These are phyloP conservation scores for Periparus ater DNA, from an alignment of 2,797 vertebrate genomes.

Conservation along the genomic window DNA sequence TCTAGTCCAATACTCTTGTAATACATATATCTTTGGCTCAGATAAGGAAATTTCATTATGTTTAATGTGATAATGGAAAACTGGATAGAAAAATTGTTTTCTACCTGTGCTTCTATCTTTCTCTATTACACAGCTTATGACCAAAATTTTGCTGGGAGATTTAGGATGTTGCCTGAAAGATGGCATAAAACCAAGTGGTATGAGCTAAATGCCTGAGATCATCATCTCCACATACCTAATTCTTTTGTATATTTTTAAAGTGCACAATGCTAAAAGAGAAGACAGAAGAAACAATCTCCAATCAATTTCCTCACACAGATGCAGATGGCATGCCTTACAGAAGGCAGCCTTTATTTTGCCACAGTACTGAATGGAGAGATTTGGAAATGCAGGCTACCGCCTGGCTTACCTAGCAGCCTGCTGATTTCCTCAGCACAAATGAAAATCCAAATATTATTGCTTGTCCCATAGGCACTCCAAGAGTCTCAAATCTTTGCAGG, in stretches of 20 bases:
- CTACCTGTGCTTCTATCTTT: not conserved
- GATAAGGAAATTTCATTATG: not conserved
- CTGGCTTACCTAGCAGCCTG: not conserved
- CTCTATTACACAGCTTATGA: not conserved
- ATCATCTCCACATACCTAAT: not conserved
- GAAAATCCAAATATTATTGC: not conserved
- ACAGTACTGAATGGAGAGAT: not conserved
- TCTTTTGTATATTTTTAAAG: not conserved
- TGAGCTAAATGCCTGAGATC: not conserved
- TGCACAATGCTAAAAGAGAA: not conserved
- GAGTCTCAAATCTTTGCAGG: not conserved
- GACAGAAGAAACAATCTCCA: not conserved
- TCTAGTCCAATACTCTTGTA: not conserved
- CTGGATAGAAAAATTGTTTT: not conserved
- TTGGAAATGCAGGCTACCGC: not conserved
- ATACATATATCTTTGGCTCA: not conserved
- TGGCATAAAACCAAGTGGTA: not conserved
- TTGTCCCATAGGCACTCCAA: not conserved
- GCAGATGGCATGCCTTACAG: fast-evolving
- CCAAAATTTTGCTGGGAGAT: not conserved
- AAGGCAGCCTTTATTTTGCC: not conserved
- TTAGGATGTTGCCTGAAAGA: not conserved
- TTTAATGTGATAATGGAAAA: not conserved
- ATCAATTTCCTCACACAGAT: not conserved
- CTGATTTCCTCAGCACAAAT: not conserved